phyloP scores from a whole-genome alignment of 2,797 vertebrate species.

The Bradypodion pumilum region DNA sequence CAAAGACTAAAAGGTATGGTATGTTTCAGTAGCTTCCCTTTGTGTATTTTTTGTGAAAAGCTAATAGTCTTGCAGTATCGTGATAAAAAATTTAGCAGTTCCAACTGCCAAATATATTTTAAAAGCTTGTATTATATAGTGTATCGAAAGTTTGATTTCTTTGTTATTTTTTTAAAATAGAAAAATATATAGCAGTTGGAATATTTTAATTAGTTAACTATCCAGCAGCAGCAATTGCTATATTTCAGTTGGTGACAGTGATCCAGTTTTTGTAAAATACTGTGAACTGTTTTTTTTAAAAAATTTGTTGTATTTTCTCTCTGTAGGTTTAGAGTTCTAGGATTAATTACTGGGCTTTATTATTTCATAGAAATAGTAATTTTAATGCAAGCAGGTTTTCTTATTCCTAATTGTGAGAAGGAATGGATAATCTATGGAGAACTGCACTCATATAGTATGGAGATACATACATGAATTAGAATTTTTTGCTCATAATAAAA shows the following conservation, averaged over 20 bases:
- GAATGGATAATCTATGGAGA: neutral
- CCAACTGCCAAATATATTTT: neutral
- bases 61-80: constrained; percentile 5
- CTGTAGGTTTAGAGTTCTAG: neutral
- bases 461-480: neutral
- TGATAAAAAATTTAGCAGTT: constrained; percentile 9
- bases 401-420: neutral
- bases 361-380: neutral
- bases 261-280: neutral
- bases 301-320: neutral
- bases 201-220: neutral
- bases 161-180: neutral
- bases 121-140: neutral
- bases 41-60: neutral
- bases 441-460: neutral
- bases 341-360: neutral
- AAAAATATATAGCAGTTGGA: neutral
- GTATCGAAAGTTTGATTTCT: neutral
- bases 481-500: neutral
- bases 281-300: neutral
- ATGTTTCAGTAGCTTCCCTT: constrained; percentile 14
- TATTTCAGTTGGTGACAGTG: neutral
- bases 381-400: neutral
- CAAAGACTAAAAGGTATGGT: constrained; percentile 81
- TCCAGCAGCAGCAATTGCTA: neutral